Evolutionary conservation across 1,140 invertebrate genomes (phyloP), one percentile per base, ranked within the genome.

Genomic region (Brachionus manjavacas): DNA sequence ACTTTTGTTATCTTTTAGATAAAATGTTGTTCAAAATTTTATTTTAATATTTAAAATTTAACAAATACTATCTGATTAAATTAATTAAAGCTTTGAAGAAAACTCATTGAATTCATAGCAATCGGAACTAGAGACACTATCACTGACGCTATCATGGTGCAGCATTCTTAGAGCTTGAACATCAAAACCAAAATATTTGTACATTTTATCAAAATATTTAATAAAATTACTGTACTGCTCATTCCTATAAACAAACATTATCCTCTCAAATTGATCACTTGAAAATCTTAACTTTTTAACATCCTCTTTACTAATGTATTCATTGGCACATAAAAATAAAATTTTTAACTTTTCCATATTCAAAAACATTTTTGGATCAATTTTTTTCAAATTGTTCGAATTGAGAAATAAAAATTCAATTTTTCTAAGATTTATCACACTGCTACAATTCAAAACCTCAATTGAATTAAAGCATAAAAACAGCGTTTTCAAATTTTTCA

Each of bases 351-450:
- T 70, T 39, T 70, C 35, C 66, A 70, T 70, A 4, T 70, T 11
- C 28, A 70, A 70, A 35, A 70, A 70, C 14, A 35, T 35, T 35
- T 35, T 70, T 2, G 66, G 28, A 70, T 70, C 20, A 70, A 70
- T 35, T 28, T 70, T 70, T 70, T 35, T 70, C 9, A 70, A 31
- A 4, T 35, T 28, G 14, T 70, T 70, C 16, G 66, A 70, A 70
- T 70, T 70, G 7, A 70, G n/a, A 70, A 35, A 70, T n/a, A 70
- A 70, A 70, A 70, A 70, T 35, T 70, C 66, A 31, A 70, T n/a
- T 31, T 70, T 70, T 35, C n/a, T 70, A 11, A 28, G 31, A 35
- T 70, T 35, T n/a, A 28, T 70, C 31, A 70, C 39, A 70, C 28
- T 70, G 14, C 3, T n/a, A 70, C n/a, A 35, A 31, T 70, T 70